Conservation (phyloP, 2,113 vertebrate genomes). For the Probosciger aterrimus region DNA sequence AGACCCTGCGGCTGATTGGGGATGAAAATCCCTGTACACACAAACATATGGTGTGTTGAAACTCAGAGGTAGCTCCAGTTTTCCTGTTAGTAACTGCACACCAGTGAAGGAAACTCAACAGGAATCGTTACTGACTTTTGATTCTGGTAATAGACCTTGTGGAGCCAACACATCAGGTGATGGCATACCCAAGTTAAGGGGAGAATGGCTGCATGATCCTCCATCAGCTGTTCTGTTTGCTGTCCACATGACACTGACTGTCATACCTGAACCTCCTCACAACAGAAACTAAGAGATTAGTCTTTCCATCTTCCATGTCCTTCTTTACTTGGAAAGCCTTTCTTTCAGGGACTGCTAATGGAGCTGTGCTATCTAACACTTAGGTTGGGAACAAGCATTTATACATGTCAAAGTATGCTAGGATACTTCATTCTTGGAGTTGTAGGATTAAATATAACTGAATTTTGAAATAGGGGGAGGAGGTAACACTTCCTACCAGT, state of each 20-base stretch:
- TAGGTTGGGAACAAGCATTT: not conserved
- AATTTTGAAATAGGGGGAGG: not conserved
- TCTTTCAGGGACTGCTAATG: not conserved
- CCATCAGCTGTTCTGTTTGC: not conserved
- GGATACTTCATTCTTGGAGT: not conserved
- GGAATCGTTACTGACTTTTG: not conserved
- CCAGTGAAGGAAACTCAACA: not conserved
- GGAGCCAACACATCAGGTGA: not conserved
- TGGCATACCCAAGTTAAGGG: not conserved
- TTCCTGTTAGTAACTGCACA: not conserved
- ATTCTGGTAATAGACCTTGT: not conserved
- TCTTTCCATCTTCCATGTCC: not conserved
- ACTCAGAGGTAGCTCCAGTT: not conserved
- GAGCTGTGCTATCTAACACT: not conserved
- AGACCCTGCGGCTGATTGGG: not conserved
- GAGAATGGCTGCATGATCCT: not conserved
- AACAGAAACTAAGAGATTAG: not conserved
- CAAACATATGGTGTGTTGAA: not conserved
- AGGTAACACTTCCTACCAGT: not conserved
- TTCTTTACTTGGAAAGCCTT: not conserved
- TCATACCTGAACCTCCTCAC: not conserved
- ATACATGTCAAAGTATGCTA: not conserved
- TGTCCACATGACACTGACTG: not conserved
- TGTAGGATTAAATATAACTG: not conserved
- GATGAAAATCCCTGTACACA: not conserved